Conservation (phyloP, 1,140 invertebrate species). For the Tetraneura akinire region DNA sequence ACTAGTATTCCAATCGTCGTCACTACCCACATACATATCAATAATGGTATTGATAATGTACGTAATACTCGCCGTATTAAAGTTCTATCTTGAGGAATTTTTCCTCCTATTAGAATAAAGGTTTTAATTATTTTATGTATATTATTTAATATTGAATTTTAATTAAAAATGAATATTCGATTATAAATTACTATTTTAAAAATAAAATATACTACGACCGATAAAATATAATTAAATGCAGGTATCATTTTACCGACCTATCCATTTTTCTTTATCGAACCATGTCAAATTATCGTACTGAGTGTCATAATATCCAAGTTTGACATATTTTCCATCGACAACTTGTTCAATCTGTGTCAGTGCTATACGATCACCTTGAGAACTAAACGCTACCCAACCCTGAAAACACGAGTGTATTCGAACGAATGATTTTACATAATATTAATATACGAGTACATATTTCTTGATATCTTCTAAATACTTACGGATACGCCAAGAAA, state of each 20-base stretch:
- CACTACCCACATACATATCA: conserved; percentile 87
- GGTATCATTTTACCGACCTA: conserved; percentile 63
- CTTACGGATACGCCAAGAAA: conserved; percentile 97
- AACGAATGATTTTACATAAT: no score
- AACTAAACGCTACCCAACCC: conserved; percentile 93
- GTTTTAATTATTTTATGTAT: not conserved
- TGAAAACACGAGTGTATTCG: no score
- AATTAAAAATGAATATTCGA: not conserved
- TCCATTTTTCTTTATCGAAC: conserved; percentile 87
- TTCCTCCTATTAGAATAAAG: conserved; percentile 66
- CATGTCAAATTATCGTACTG: conserved; percentile 93
- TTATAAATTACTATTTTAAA: no score
- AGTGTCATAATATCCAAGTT: conserved; percentile 95
- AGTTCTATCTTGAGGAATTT: conserved; percentile 88
- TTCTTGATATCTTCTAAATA: conserved; percentile 54
- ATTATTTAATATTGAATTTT: not conserved
- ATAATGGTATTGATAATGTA: conserved; percentile 83
- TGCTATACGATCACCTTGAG: conserved; percentile 97
- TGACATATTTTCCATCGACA: conserved; percentile 89
- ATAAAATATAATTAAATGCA: not conserved
- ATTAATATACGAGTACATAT: no score
- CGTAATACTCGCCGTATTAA: conserved; percentile 80
- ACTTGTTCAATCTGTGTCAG: conserved; percentile 98
- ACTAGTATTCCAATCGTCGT: conserved; percentile 82
- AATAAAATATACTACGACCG: not conserved